Conservation (phyloP, 2,797 vertebrate species). For the Gymnothorax reevesii region DNA sequence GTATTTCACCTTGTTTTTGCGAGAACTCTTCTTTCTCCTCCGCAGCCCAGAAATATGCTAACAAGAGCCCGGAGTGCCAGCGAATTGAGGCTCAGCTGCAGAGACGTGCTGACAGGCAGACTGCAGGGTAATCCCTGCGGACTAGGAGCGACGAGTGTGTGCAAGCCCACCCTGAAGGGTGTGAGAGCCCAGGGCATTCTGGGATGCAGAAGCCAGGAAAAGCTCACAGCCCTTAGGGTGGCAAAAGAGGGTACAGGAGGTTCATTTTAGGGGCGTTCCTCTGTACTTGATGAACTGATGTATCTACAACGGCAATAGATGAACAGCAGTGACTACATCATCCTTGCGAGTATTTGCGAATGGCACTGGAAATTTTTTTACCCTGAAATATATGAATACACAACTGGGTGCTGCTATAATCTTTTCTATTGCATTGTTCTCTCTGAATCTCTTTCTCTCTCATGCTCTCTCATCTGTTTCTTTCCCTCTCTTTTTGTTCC, state of each 20-base stretch:
- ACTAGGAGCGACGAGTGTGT: neutral
- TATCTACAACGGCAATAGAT: conserved; percentile 46
- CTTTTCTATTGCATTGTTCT: neutral
- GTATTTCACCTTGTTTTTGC: conserved; percentile 17
- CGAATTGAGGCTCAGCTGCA: conserved; percentile 15
- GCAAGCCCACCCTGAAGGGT: neutral
- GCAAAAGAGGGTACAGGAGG: too few relatives aligned
- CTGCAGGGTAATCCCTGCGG: neutral
- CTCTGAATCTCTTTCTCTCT: neutral
- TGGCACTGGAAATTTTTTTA: conserved; percentile 60
- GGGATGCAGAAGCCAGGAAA: neutral
- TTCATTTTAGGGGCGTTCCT: too few relatives aligned
- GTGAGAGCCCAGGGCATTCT: neutral
- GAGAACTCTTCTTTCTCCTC: conserved; percentile 36
- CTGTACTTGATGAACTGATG: too few relatives aligned
- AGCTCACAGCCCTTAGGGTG: neutral
- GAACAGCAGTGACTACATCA: conserved; percentile 18
- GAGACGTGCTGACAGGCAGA: conserved; percentile 36
- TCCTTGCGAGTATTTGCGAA: conserved; percentile 53
- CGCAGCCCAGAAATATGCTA: conserved; percentile 59
- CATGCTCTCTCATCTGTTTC: neutral
- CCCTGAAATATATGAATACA: conserved; percentile 48
- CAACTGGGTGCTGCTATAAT: conserved; percentile 28
- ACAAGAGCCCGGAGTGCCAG: conserved; percentile 60
- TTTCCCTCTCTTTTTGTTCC: neutral